Conservation (phyloP, 2,113 vertebrate genomes). For the Centropus bengalensis region DNA sequence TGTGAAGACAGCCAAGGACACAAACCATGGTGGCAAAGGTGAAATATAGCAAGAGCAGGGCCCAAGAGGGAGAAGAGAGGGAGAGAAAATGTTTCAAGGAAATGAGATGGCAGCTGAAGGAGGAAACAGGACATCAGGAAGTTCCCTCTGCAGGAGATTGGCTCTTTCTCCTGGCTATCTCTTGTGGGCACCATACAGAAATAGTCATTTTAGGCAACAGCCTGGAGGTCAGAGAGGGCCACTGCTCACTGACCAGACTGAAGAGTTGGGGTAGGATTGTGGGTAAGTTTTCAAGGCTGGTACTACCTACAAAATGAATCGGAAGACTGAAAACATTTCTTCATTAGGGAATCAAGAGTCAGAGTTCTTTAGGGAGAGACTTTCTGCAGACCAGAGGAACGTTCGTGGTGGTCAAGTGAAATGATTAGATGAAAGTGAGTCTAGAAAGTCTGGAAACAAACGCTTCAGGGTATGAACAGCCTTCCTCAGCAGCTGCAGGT, state of each 20-base stretch:
- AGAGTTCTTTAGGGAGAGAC: neutral
- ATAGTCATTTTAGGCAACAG: neutral
- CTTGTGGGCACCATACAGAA: neutral
- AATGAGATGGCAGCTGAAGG: neutral
- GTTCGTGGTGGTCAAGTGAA: neutral
- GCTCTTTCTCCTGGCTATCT: neutral
- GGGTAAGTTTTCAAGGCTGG: neutral
- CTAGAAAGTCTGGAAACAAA: slow-evolving; percentile 5
- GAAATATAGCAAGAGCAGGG: neutral
- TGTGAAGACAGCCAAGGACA: neutral
- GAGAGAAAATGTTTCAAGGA: neutral
- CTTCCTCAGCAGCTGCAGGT: neutral
- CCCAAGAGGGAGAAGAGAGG: neutral
- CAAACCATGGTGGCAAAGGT: neutral
- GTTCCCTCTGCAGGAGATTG: neutral
- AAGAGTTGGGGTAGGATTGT: neutral
- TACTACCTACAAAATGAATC: neutral
- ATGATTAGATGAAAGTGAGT: neutral
- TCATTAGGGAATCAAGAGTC: neutral
- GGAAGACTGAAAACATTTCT: neutral
- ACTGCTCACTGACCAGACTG: neutral
- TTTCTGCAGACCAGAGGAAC: neutral
- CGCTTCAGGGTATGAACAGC: neutral
- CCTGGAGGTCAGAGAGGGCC: neutral
- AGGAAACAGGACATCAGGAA: neutral